Percentiles rank a stretch among this genome's conserved stretches.
Conservation (phyloP, 1,140 invertebrate genomes). For the Brachionus rubens region DNA sequence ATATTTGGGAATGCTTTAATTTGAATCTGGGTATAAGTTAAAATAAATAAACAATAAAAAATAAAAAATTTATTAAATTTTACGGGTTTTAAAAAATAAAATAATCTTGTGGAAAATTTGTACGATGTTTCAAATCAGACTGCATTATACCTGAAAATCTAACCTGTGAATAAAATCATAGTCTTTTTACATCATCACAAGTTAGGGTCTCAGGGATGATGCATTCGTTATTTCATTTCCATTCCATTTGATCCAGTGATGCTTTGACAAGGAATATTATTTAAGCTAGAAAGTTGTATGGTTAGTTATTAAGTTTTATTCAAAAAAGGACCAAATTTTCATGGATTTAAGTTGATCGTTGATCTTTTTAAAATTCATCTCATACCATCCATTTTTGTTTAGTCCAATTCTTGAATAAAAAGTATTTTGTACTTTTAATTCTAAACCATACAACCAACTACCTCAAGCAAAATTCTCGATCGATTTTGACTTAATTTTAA, state of each 20-base stretch:
- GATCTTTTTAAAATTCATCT: no score
- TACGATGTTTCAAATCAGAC: constrained; percentile 18
- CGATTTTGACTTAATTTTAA: not conserved
- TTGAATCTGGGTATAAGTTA: no score
- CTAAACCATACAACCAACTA: constrained; percentile 47
- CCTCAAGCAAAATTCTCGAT: constrained; percentile 30
- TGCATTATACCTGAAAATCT: constrained; percentile 44
- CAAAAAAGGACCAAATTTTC: no score
- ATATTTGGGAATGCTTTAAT: no score
- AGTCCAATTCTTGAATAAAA: not conserved
- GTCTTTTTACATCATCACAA: constrained; percentile 28
- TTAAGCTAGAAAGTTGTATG: constrained; percentile 47
- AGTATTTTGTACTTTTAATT: not conserved
- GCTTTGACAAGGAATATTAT: not conserved
- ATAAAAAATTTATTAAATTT: no score
- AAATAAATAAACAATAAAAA: no score
- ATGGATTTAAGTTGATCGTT: not conserved
- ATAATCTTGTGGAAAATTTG: no score
- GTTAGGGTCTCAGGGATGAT: constrained; percentile 46
- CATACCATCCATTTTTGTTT: no score
- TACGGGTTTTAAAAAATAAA: no score
- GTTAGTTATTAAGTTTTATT: constrained; percentile 29
- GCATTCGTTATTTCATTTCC: not conserved
- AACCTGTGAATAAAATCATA: constrained; percentile 28
- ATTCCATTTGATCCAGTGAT: not conserved